A percentile compares a stretch with the other conserved stretches of the same genome.
phyloP scores from a whole-genome alignment of 2,113 vertebrate species.

The Patagioenas fasciata region DNA sequence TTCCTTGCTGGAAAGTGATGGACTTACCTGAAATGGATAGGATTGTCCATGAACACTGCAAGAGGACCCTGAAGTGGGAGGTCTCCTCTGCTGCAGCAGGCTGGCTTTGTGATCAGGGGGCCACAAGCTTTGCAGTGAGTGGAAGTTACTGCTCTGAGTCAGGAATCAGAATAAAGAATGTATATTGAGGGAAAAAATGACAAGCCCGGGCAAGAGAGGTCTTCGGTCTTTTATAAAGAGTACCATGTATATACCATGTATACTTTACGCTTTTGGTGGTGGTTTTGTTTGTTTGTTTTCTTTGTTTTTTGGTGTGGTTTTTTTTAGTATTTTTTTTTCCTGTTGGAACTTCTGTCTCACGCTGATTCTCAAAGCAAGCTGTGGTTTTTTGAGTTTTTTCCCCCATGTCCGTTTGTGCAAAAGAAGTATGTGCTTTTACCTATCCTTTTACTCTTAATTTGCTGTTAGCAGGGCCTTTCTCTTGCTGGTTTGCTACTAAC shows the following conservation, averaged over 20 bases:
- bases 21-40: background rate
- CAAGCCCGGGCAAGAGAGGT: background rate
- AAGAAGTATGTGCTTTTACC: background rate
- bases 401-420: background rate
- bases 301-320: fast-evolving
- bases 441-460: background rate
- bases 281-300: background rate
- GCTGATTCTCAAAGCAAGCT: background rate
- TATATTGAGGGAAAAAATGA: background rate
- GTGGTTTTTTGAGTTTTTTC: background rate
- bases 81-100: background rate
- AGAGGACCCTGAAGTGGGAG: background rate
- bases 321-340: background rate
- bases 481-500: background rate
- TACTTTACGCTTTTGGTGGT: background rate
- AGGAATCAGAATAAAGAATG: background rate
- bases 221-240: background rate
- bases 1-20: background rate
- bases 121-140: background rate
- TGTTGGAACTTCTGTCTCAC: background rate
- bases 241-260: background rate
- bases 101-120: fast-evolving
- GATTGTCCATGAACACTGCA: background rate
- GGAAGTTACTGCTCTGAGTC: background rate
- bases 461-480: background rate